Percentiles rank a stretch among this genome's conserved stretches.
Evolutionary conservation across 1,140 invertebrate species (phyloP).

Genomic region (Dermatophagoides farinae): DNA sequence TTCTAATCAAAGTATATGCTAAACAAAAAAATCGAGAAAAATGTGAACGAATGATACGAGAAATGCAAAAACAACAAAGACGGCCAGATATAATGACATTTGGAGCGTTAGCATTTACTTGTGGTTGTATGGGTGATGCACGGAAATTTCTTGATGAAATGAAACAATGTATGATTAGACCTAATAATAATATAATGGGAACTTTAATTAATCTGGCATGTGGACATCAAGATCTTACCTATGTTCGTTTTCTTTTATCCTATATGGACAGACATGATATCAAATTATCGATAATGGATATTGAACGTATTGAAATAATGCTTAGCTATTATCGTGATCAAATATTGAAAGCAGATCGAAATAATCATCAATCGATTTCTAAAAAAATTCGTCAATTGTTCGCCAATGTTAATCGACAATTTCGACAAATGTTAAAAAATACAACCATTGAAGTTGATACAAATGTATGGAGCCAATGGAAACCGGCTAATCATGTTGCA

Average conservation of each 20-base stretch:
- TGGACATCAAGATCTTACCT: conserved; percentile 34
- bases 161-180: conserved; percentile 35
- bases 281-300: conserved; percentile 28
- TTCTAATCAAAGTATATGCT: conserved; percentile 55
- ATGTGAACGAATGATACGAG: conserved; percentile 39
- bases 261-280: conserved; percentile 33
- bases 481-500: too few species aligned
- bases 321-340: background rate
- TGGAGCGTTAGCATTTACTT: conserved; percentile 57
- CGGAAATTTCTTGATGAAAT: conserved; percentile 43
- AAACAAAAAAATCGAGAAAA: conserved; percentile 38
- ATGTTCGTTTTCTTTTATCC: conserved; percentile 43
- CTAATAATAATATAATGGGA: conserved; percentile 48
- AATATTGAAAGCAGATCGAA: background rate
- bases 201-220: conserved; percentile 41
- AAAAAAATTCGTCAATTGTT: too few species aligned
- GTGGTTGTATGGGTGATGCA: conserved; percentile 37
- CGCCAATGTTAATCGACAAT: background rate
- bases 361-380: background rate
- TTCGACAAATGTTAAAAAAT: background rate
- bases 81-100: conserved; percentile 57
- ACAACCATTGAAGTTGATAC: background rate
- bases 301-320: conserved; percentile 13
- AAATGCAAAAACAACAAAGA: conserved; percentile 38
- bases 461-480: background rate